Evolutionary conservation across 2,113 vertebrate genomes (phyloP).

Genomic region (Hyla sarda): DNA sequence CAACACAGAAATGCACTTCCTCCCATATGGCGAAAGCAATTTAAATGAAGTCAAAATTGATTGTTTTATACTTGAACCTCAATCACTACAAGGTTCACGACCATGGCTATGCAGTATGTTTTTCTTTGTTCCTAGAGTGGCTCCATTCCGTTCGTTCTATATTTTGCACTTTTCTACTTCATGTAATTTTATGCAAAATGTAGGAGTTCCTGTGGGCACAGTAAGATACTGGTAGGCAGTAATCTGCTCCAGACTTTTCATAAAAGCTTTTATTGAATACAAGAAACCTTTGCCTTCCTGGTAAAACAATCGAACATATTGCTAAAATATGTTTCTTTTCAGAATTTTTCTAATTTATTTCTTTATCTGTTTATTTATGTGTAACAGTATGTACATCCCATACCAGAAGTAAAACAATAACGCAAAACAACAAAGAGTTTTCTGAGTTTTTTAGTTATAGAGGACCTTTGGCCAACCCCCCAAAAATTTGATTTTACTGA

Average conservation of each 20-base stretch:
- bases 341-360: neutral
- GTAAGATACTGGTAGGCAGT: slow-evolving; percentile 5
- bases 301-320: neutral
- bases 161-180: slow-evolving; percentile 37
- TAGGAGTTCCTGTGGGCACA: slow-evolving; percentile 33
- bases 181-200: slow-evolving; percentile 39
- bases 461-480: too few species aligned
- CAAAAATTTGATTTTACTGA: too few species aligned
- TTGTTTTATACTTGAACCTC: slow-evolving; percentile 40
- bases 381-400: too few species aligned
- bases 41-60: slow-evolving; percentile 34
- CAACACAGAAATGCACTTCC: slow-evolving; percentile 22
- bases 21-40: slow-evolving; percentile 39
- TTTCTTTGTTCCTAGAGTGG: neutral
- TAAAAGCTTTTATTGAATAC: slow-evolving; percentile 31
- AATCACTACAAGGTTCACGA: neutral
- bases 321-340: neutral
- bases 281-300: slow-evolving; percentile 9
- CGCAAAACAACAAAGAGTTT: too few species aligned
- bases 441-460: too few species aligned
- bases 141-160: slow-evolving; percentile 22
- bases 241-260: slow-evolving; percentile 21
- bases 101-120: slow-evolving; percentile 19
- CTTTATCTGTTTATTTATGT: neutral
- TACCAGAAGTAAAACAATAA: too few species aligned